phyloP scores from a whole-genome alignment of 2,113 vertebrate genomes.

The Callipepla californica region DNA sequence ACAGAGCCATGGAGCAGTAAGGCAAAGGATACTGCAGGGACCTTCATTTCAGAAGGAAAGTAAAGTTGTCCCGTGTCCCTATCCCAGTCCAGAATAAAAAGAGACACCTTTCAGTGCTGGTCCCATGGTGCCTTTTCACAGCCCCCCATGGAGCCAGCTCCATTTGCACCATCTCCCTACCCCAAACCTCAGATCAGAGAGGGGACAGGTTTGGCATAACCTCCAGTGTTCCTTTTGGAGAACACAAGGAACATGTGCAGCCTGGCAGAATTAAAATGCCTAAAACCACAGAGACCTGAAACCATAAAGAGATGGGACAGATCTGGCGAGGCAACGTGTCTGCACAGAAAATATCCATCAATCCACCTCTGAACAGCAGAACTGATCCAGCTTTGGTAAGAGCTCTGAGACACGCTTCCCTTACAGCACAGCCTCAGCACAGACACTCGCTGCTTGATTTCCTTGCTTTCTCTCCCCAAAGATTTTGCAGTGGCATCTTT shows the following conservation, averaged over 20 bases:
- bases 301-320: neutral
- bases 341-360: rapidly evolving
- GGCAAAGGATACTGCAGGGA: neutral
- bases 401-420: neutral
- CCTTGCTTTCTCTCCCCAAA: slow-evolving; percentile 9
- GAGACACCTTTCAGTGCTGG: too few relatives aligned
- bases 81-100: too few relatives aligned
- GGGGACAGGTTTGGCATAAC: neutral
- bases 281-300: neutral
- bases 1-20: rapidly evolving
- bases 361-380: neutral
- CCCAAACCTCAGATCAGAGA: neutral
- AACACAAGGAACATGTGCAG: neutral
- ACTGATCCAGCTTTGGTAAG: neutral
- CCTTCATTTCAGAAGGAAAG: too few relatives aligned
- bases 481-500: neutral
- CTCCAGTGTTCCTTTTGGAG: neutral
- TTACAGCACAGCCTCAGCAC: neutral
- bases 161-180: neutral
- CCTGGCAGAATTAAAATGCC: neutral
- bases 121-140: too few relatives aligned
- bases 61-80: too few relatives aligned
- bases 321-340: rapidly evolving
- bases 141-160: too few relatives aligned
- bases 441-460: neutral